These are phyloP conservation scores for Chalcosyrphus nemorum DNA, from an alignment of 2,888 invertebrate genomes.

Conservation along the genomic window DNA sequence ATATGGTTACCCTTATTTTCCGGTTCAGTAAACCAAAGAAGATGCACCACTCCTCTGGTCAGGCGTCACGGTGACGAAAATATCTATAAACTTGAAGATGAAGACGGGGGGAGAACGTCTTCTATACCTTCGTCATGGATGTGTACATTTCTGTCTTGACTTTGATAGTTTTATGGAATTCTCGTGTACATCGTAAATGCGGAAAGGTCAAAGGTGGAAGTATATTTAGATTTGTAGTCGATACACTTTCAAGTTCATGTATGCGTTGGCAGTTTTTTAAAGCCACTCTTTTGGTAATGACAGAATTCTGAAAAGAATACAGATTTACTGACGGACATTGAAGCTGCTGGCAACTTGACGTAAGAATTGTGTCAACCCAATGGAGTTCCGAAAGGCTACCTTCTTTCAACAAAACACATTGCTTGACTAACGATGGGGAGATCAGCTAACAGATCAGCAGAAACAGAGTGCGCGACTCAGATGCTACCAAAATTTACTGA, in stretches of 20 bases:
- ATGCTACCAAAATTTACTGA: no score
- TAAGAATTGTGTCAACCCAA: no score
- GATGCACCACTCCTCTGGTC: constrained; percentile 3
- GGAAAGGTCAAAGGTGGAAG: neutral
- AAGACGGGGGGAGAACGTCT: neutral
- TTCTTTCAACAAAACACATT: no score
- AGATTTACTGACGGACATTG: no score
- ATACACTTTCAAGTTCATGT: neutral
- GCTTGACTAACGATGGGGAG: no score
- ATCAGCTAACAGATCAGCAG: no score
- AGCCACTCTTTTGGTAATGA: neutral
- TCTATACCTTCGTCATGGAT: neutral
- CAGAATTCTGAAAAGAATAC: neutral
- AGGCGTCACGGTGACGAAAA: neutral
- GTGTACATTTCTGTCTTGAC: neutral
- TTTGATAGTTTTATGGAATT: constrained; percentile 6
- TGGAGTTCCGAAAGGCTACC: no score
- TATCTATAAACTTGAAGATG: neutral
- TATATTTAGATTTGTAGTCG: neutral
- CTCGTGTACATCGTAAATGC: neutral
- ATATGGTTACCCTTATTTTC: neutral
- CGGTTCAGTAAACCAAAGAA: constrained; percentile 1
- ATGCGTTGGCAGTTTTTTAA: neutral
- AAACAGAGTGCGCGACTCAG: no score
- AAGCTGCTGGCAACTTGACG: no score